Evolutionary conservation across 2,888 invertebrate species (phyloP).

Genomic region (Pyrgus malvae): DNA sequence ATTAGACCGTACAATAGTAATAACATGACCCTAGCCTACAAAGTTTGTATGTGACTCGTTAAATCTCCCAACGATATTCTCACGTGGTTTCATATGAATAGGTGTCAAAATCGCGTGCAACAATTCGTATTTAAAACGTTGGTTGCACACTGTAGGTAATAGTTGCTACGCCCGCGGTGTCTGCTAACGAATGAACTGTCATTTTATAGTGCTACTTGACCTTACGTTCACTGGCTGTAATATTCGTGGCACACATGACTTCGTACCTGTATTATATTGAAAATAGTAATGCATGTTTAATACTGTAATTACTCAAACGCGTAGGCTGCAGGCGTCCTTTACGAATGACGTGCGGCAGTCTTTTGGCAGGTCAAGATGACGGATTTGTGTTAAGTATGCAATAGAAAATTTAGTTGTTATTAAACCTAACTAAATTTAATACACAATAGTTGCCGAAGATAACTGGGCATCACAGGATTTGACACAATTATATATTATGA

Average conservation of each 20-base stretch:
- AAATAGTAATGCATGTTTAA: conserved; percentile 26
- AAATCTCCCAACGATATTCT: not conserved
- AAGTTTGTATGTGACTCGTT: conserved; percentile 12
- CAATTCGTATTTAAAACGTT: not conserved
- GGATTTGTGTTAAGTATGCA: not conserved
- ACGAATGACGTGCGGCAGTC: not conserved
- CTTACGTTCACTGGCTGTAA: conserved; percentile 57
- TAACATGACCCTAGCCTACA: conserved; percentile 30
- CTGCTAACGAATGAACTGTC: conserved; percentile 56
- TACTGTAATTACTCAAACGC: conserved; percentile 2
- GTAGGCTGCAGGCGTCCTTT: conserved; percentile 10
- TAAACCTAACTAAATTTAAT: no score
- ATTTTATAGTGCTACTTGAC: conserved; percentile 47
- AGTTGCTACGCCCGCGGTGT: conserved; percentile 41
- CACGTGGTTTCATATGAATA: not conserved
- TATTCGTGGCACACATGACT: conserved; percentile 26
- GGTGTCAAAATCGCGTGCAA: conserved; percentile 2
- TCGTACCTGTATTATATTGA: conserved; percentile 27
- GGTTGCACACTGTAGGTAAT: conserved; percentile 8
- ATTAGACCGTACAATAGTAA: conserved; percentile 50
- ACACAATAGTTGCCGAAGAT: no score
- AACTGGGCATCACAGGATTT: no score
- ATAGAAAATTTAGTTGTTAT: not conserved
- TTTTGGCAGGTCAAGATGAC: not conserved
- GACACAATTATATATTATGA: no score